Evolutionary conservation across 2,888 invertebrate species (phyloP), one percentile per base, ranked within the genome.

Genomic region (Euspilapteryx auroguttella): DNA sequence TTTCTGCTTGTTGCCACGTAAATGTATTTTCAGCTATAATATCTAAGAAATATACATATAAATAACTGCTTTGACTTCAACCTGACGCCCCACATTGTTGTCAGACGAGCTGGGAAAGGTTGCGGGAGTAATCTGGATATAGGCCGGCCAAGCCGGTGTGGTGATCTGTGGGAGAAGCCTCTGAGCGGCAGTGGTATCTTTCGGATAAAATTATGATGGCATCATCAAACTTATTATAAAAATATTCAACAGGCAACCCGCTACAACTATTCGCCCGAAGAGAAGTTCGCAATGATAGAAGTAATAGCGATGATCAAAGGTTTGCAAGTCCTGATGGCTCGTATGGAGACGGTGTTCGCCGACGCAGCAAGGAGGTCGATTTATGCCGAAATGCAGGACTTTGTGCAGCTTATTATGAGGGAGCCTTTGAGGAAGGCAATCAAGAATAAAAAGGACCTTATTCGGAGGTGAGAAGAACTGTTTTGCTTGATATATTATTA

Each of bases 251-350:
- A 89, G 88, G 94, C 96, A 0, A 97, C 96, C 0, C 83, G 96
- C 6, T 99, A 98, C 73, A 99, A 99, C 69, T 99, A 99, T 59
- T 90, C 89, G 0, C 89, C 92, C 2, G 95, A 94, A 47, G 99
- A 99, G 68, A 99, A 99, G 55, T 94, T 94, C 68, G 97, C 97
- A 0, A 76, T 99, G 44, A 96, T 99, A 36, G 97, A 98, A 73
- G 94, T 97, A 11, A 96, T 99, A 41, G 96, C 97, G 0, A 98
- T 98, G 96, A 96, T 99, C 44, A 99, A 99, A 63, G 97, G 97
- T 0, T 79, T 99, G 3, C 98, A 99, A 62, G 93, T 94, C 13
- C 75, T 97, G 29, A 94, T 99, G 92, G 90, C 95, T 1, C 80
- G 95, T 22, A 97, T 98, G 87, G 98, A 99, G 76, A 92, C 94